Evolutionary conservation across 2,113 vertebrate species (phyloP).

Genomic region (Peromyscus polionotus): DNA sequence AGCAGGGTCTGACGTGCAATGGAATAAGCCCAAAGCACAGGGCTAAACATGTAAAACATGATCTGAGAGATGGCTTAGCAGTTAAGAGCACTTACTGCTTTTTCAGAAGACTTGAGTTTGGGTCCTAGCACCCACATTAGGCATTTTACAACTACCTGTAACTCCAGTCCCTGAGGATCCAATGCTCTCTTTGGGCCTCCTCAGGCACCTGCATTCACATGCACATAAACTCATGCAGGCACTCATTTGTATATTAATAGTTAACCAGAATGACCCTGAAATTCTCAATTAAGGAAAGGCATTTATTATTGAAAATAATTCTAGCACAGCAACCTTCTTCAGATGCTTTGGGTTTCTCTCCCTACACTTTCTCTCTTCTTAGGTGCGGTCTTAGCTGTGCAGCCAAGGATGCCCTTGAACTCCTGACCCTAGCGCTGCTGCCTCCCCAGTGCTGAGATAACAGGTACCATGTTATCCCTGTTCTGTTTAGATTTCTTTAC

Average conservation of each 20-base stretch:
- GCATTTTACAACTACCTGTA: no score
- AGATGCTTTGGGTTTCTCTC: neutral
- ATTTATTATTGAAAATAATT: neutral
- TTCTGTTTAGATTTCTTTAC: neutral
- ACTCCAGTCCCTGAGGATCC: no score
- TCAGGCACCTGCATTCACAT: neutral
- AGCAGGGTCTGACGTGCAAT: neutral
- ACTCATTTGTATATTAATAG: neutral
- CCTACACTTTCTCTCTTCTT: neutral
- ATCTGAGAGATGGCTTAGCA: neutral
- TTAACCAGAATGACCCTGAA: neutral
- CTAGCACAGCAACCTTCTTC: neutral
- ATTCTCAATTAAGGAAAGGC: neutral
- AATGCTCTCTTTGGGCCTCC: neutral
- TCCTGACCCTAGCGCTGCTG: neutral
- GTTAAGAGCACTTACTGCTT: neutral
- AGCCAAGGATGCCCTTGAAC: neutral
- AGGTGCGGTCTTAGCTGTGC: neutral
- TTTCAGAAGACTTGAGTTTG: neutral
- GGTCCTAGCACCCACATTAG: neutral
- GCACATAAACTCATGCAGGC: neutral
- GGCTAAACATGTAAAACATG: neutral
- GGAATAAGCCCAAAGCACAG: neutral
- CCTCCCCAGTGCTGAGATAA: neutral
- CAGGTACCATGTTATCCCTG: neutral